Evolutionary conservation across 2,797 vertebrate genomes (phyloP).

Genomic region (Calcarius lapponicus): DNA sequence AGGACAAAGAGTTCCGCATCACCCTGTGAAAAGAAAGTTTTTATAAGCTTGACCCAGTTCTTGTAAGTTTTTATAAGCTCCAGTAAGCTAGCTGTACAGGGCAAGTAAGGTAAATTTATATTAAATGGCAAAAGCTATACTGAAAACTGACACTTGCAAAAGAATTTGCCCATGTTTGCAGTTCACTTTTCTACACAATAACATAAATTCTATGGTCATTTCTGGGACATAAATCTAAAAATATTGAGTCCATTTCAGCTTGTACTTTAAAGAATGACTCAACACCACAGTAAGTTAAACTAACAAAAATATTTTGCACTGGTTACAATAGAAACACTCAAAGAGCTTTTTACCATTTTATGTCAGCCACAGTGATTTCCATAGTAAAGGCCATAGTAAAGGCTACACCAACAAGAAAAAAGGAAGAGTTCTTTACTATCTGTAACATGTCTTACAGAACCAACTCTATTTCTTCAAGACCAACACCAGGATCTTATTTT

Average conservation of each 20-base stretch:
- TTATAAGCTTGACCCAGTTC: neutral
- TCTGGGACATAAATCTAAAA: neutral
- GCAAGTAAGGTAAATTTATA: neutral
- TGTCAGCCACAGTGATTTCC: neutral
- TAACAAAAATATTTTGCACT: neutral
- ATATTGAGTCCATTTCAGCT: neutral
- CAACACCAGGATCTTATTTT: neutral
- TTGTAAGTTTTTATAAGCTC: neutral
- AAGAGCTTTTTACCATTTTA: neutral
- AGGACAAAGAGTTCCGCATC: constrained; percentile 89
- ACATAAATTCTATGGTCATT: neutral
- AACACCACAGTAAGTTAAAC: neutral
- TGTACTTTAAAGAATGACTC: neutral
- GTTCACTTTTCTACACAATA: neutral
- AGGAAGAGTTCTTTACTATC: neutral
- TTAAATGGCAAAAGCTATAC: neutral
- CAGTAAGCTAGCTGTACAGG: neutral
- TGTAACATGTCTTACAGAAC: neutral
- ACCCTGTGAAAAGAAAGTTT: constrained; percentile 79
- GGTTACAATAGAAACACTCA: neutral
- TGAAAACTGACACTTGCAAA: neutral
- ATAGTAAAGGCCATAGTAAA: neutral
- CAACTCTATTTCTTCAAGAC: neutral
- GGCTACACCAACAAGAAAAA: neutral
- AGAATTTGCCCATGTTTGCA: neutral